Evolutionary conservation across 2,113 vertebrate species (phyloP), one percentile per base, ranked within the genome.

Genomic region (Gavia stellata): DNA sequence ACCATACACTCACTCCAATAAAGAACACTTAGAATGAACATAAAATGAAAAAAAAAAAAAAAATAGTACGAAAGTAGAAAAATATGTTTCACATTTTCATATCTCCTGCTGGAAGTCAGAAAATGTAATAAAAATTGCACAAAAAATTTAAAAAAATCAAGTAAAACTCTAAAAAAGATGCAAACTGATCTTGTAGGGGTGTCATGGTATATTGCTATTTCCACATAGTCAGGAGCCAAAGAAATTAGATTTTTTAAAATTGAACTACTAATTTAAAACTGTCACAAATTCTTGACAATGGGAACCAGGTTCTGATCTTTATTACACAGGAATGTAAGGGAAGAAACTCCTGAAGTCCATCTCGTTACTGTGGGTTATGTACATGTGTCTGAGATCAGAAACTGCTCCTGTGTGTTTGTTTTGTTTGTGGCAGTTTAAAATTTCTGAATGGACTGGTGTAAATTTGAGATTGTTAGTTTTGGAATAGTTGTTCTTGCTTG

Each of bases 1-100:
- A 98, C 98, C 99, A 98, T 98, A 98, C 98, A 98, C 97, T 98
- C 97, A 98, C 98, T 98, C 98, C 98, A 97, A 98, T 98, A 98
- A 98, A 98, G 97, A 98, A 98, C 96, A 98, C 98, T 96, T 97
- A 97, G 98, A 98, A 98, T 85, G 96, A 98, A 96, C 94, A 96
- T 97, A 96, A 98, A 97, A 95, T 97, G 90, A 98, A 97, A 97
- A 92, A 94, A 97, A 92, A 90, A 91, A 97, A 97, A 97, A 63
- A 97, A 97, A 96, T 97, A 96, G 97, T 97, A 91, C 34, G 34
- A 97, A 97, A 97, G 96, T 97, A 97, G 97, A 96, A 96, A 96
- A 98, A 97, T 97, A 97, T 20, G 96, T 97, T 97, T 98, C 97
- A 97, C 96, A 91, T 97, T 97, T 98, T 98, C 98, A 97, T 98